Conservation (phyloP, 2,113 vertebrate genomes). For the rabbit (Oryctolagus cuniculus) region DNA sequence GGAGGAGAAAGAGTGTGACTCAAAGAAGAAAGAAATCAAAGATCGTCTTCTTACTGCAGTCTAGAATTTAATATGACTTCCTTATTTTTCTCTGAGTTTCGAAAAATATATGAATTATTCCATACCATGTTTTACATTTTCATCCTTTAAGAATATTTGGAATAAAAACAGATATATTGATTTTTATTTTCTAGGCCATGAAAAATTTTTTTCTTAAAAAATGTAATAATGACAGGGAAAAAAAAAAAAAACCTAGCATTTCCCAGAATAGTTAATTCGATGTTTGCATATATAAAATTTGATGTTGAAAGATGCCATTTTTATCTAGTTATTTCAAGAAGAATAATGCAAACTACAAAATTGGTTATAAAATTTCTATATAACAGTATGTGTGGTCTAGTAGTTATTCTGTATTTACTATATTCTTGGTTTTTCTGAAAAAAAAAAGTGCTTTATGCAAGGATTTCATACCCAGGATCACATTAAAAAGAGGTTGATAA, state of each 20-base stretch:
- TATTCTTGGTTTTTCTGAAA: slow-evolving; percentile 75
- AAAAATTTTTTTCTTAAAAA: not conserved
- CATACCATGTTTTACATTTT: not conserved
- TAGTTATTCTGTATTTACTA: slow-evolving; percentile 67
- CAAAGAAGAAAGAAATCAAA: slow-evolving; percentile 4
- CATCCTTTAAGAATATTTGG: not conserved
- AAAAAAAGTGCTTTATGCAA: slow-evolving; percentile 80
- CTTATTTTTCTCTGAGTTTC: slow-evolving; percentile 13
- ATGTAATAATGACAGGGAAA: not conserved
- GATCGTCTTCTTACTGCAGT: slow-evolving; percentile 36
- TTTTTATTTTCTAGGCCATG: slow-evolving; percentile 38
- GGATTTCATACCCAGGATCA: slow-evolving; percentile 77
- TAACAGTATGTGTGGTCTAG: slow-evolving; percentile 20
- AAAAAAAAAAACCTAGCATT: not conserved
- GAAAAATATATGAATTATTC: not conserved
- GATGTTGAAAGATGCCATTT: slow-evolving; percentile 8
- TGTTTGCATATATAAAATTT: not conserved
- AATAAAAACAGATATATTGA: slow-evolving; percentile 11
- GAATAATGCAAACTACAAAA: not conserved
- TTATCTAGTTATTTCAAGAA: not conserved
- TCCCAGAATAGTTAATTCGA: not conserved
- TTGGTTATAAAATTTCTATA: slow-evolving; percentile 58
- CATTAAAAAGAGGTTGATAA: slow-evolving; percentile 77
- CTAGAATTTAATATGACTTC: slow-evolving; percentile 22
- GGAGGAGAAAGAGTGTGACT: not conserved